Base-by-base conservation (phyloP, 2,797 vertebrate species). In the Oreochromis grahami region DNA sequence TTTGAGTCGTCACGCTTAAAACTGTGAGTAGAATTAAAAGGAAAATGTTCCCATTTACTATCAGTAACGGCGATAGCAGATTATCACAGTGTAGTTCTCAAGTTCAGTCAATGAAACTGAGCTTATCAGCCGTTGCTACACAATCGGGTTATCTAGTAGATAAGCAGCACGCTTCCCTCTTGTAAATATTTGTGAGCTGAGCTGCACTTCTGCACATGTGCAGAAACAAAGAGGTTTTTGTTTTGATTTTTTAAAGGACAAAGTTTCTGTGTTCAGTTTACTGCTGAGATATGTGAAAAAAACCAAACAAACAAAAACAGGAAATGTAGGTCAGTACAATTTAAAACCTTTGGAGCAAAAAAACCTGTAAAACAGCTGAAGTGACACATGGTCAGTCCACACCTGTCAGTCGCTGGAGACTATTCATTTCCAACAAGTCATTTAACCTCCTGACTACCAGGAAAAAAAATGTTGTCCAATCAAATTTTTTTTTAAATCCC, bases 101-200 rank as follows among this genome's bases (percentile, higher is more conserved):
- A 9, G 41, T 36, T 43, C 15, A 50, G n/a, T 76, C 36, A 43
- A 77, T 12, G 32, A n/a, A 21, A n/a, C 19, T 15, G 4, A 15
- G 55, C 8, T 83, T 82, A 86, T 84, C 84, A 70, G 34, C 76
- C 58, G 79, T 77, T 6, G 63, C 63, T 41, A 19, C 85, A 77
- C 63, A 7, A 41, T 45, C 12, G 14, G 58, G 68, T 52, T 85
- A 87, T 88, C 84, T 77, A 52, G 17, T 10, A 29, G 88, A 86
- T 86, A 84, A 41, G 55, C 45, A 32, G 51, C 43, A 38, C 6
- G 7, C 53, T 77, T 51, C 19, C 17, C 36, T 51, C n/a, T 2
- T 14, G 82, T 60, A 36, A 86, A 82, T 78, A 80, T 90, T 84
- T 65, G 55, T 17, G 5, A 58, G 80, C 8, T 12, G 3, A 48